phyloP scores from a whole-genome alignment of 2,888 invertebrate genomes.

The Chrysopilus asiliformis region DNA sequence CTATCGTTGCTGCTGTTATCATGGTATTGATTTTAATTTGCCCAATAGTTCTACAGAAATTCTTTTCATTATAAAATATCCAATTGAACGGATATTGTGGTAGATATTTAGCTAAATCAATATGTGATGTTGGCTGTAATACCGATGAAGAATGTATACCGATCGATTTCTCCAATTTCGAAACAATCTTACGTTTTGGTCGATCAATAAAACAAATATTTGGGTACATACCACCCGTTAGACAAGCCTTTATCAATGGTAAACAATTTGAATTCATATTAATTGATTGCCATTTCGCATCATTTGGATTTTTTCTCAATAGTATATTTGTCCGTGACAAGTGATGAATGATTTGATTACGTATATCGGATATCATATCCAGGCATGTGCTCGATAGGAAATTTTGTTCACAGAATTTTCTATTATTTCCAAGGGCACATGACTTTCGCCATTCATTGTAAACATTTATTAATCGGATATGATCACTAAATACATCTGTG shows the following conservation, averaged over 20 bases:
- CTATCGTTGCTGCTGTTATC: background rate
- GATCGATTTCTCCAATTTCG: conserved; percentile 45
- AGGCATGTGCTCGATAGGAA: conserved; percentile 69
- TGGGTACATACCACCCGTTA: conserved; percentile 83
- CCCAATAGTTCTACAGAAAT: background rate
- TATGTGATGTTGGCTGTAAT: conserved; percentile 16
- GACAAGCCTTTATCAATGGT: conserved; percentile 81
- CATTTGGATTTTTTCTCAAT: conserved; percentile 50
- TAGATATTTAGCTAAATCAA: background rate
- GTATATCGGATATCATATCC: conserved; percentile 79
- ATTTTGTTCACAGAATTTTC: conserved; percentile 57
- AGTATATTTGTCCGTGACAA: conserved; percentile 52
- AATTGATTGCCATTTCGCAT: conserved; percentile 51
- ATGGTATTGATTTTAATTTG: background rate
- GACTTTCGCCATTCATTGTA: conserved; percentile 47
- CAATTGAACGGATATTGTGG: conserved; percentile 58
- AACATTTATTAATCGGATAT: conserved; percentile 69
- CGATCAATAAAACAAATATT: conserved; percentile 65
- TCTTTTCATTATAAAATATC: conserved; percentile 76
- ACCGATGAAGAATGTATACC: conserved; percentile 48
- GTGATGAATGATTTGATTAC: conserved; percentile 71
- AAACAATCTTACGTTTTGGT: conserved; percentile 45
- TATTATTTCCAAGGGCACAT: background rate
- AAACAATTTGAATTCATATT: conserved; percentile 75
- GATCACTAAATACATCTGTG: conserved; percentile 72